Percentiles rank a stretch among this genome's conserved stretches.
Evolutionary conservation across 2,888 invertebrate species (phyloP).

Genomic region (Anoncus sp.): DNA sequence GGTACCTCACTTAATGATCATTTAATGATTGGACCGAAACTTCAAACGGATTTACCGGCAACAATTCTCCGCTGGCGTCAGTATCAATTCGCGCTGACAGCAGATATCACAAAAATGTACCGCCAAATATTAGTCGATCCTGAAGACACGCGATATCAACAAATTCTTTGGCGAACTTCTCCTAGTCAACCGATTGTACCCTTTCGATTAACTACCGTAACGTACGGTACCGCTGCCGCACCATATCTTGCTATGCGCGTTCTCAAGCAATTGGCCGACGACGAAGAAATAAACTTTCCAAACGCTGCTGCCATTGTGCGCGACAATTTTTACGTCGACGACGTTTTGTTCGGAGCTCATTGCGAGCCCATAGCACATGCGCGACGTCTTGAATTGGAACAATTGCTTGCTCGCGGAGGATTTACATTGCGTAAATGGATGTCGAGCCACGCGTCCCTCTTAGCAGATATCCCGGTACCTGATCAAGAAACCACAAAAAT

Average conservation of each 20-base stretch:
- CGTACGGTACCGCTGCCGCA: slow-evolving; percentile 67
- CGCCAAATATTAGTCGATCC: slow-evolving; percentile 46
- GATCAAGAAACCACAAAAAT: not conserved
- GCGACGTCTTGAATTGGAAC: not conserved
- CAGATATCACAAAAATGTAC: slow-evolving; percentile 53
- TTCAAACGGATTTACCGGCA: slow-evolving; percentile 26
- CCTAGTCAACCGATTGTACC: slow-evolving; percentile 14
- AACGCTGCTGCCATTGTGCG: slow-evolving; percentile 5
- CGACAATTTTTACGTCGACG: slow-evolving; percentile 45
- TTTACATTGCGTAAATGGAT: slow-evolving; percentile 57
- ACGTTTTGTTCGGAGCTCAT: slow-evolving; percentile 43
- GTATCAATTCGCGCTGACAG: slow-evolving; percentile 48
- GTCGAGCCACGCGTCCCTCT: slow-evolving; percentile 24
- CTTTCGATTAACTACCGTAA: slow-evolving; percentile 65
- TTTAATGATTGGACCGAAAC: slow-evolving; percentile 41
- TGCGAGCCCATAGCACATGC: slow-evolving; percentile 1
- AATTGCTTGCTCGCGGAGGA: slow-evolving; percentile 38
- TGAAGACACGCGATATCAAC: slow-evolving; percentile 62
- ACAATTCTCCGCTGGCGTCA: slow-evolving; percentile 35
- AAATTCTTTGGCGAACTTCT: slow-evolving; percentile 34
- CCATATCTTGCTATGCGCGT: no score
- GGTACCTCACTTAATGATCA: slow-evolving; percentile 55
- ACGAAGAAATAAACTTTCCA: slow-evolving; percentile 25
- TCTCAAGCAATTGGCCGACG: no score
- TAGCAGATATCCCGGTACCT: not conserved